Evolutionary conservation across 2,888 invertebrate genomes (phyloP), one percentile per base, ranked within the genome.

Genomic region (Theretra japonica): DNA sequence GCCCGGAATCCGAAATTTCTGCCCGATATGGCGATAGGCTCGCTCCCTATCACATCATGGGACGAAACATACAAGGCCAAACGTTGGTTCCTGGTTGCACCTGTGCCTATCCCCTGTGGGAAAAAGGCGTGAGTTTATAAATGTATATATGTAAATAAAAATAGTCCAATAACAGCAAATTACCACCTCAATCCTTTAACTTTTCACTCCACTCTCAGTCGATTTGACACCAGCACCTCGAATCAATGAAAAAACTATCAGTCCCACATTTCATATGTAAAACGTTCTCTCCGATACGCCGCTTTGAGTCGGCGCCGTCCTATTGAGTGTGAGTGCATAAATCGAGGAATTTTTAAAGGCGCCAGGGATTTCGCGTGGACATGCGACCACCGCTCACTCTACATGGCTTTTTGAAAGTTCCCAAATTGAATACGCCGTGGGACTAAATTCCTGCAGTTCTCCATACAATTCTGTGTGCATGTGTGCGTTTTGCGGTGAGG

Each of bases 221-320:
- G n/a, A 62, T 23, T 65, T 48, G 48, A 65, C 62, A 62, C 62
- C 21, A 53, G 15, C 53, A n/a, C 53, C 19, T 62, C n/a, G 62
- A 62, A 41, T 62, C 62, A 21, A 65, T 48, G n/a, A 23, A 48
- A 41, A 41, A 65, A 48, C 48, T 19, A 65, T 48, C 65, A 48
- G 17, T 41, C 33, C 21, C 33, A 41, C 62, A 62, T 62, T 65
- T 65, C 41, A 65, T 48, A 65, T 65, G 65, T 65, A 65, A 65
- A 65, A 65, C 23, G 23, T 41, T 17, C 21, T 41, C 23, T 48
- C 59, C 28, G 59, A 30, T 30, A 17, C 30, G 59, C 30, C 65
- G 65, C 65, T 65, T 65, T 65, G 65, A 65, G 33, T 62, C n/a
- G 60, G 19, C 41, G 23, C 65, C 65, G 17, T 48, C 17, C 65